phyloP scores from a whole-genome alignment of 2,888 invertebrate genomes.

The Yponomeuta malinellus region DNA sequence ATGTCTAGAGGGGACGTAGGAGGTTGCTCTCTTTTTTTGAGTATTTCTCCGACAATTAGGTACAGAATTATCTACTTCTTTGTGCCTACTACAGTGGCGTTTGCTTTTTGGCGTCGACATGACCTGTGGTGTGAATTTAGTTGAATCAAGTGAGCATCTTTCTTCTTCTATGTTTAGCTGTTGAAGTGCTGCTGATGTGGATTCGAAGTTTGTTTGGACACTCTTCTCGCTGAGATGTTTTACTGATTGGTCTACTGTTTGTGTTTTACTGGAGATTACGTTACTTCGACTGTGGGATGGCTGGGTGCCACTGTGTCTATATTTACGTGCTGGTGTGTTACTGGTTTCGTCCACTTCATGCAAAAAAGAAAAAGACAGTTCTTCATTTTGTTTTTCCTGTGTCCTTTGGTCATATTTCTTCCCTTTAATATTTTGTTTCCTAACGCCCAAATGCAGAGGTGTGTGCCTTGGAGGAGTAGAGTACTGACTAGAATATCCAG shows the following conservation, averaged over 20 bases:
- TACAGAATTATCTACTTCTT: background rate
- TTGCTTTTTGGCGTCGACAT: slow-evolving; percentile 45
- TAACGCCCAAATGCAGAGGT: background rate
- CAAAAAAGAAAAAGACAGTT: slow-evolving; percentile 16
- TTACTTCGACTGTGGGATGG: background rate
- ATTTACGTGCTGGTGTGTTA: background rate
- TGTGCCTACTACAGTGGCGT: background rate
- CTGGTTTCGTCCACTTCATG: slow-evolving; percentile 6
- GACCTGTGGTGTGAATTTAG: slow-evolving; percentile 40
- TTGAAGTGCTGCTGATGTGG: slow-evolving; percentile 2
- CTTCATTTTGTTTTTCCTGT: background rate
- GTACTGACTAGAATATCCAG: background rate
- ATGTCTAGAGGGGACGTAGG: background rate
- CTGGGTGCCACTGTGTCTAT: background rate
- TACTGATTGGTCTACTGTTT: background rate
- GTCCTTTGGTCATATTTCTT: background rate
- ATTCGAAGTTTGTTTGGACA: slow-evolving; percentile 13
- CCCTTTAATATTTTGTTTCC: background rate
- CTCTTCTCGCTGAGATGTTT: slow-evolving; percentile 6
- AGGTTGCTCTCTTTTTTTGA: slow-evolving; percentile 13
- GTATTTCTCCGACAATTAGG: background rate
- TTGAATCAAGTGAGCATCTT: slow-evolving; percentile 18
- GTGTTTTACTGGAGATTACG: background rate
- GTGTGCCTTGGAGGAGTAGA: background rate
- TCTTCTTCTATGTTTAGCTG: slow-evolving; percentile 8